Conservation (phyloP, 2,113 vertebrate genomes). For the Myotis yumanensis region DNA sequence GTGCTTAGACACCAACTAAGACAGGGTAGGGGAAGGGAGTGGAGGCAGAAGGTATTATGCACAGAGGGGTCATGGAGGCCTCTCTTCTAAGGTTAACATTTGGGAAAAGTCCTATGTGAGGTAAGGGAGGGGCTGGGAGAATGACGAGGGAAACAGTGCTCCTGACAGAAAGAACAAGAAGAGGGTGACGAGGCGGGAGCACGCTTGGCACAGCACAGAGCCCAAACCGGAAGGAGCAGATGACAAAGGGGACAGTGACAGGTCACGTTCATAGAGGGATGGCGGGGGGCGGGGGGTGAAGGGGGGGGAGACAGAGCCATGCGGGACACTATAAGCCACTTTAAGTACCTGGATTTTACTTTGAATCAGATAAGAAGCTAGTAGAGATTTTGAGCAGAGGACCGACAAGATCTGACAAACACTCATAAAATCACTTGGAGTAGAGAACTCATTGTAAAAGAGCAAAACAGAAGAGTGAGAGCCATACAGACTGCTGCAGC, state of each 20-base stretch:
- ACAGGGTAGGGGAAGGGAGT: not conserved
- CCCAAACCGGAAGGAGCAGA: not conserved
- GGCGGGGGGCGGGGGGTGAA: not conserved
- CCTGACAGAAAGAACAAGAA: not conserved
- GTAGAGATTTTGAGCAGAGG: not conserved
- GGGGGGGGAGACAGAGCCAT: not conserved
- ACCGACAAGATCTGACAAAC: not conserved
- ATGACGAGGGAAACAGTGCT: not conserved
- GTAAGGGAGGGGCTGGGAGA: not conserved
- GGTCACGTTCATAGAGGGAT: not conserved
- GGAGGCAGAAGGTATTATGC: not conserved
- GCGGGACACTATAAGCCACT: not conserved
- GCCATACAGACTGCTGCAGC: not conserved
- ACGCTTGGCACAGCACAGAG: not conserved
- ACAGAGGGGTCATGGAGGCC: not conserved
- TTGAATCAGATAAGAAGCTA: not conserved
- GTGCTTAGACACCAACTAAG: not conserved
- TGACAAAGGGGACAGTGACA: not conserved
- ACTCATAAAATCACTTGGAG: not conserved
- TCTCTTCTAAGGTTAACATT: not conserved
- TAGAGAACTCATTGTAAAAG: not conserved
- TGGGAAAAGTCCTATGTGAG: not conserved
- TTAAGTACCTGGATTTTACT: not conserved
- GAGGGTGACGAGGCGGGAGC: not conserved
- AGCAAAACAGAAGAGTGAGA: not conserved